Evolutionary conservation across 2,113 vertebrate species (phyloP), one percentile per base, ranked within the genome.

Genomic region (Gracilinanus agilis): DNA sequence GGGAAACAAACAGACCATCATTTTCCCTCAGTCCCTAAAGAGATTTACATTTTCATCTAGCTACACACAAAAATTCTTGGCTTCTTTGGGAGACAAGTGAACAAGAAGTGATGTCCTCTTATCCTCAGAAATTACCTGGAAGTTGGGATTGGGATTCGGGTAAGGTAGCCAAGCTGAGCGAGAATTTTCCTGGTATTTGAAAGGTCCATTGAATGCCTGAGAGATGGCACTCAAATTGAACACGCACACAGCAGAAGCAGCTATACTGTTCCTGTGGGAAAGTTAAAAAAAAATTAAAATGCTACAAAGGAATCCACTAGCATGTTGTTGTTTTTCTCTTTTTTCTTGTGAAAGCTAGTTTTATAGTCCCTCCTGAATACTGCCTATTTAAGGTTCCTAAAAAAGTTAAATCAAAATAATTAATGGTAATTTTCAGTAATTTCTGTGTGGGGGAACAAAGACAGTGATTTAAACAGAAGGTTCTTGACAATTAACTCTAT

Each of bases 151-250:
- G 95, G 99, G 99, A 98, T 99, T 99, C 56, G 99, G 99, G 97
- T 99, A 99, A 0, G 99, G 99, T 97, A 99, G 99, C 99, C 99
- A 99, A 90, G 99, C 99, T 0, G 99, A 99, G 61, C 99, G 99
- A 0, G 99, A 99, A 97, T 99, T 99, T 97, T 99, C 99, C 98
- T 99, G 99, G 97, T 99, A 99, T 98, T 99, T 99, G 98, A 99
- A 99, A 93, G 99, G 99, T 91, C 99, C 99, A 0, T 98, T 99
- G 98, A 99, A 99, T 94, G 99, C 99, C 96, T 99, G 99, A 1
- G 99, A 98, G 97, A 99, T 98, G 97, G 99, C 99, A 10, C 99
- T 99, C 98, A 99, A 98, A 97, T 99, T 99, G 99, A 99, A 99
- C 98, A 99, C 99, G 93, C 99, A 99, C 97, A 99, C 99, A 34